Evolutionary conservation across 2,888 invertebrate species (phyloP).

Genomic region (Limnephilus rhombicus): DNA sequence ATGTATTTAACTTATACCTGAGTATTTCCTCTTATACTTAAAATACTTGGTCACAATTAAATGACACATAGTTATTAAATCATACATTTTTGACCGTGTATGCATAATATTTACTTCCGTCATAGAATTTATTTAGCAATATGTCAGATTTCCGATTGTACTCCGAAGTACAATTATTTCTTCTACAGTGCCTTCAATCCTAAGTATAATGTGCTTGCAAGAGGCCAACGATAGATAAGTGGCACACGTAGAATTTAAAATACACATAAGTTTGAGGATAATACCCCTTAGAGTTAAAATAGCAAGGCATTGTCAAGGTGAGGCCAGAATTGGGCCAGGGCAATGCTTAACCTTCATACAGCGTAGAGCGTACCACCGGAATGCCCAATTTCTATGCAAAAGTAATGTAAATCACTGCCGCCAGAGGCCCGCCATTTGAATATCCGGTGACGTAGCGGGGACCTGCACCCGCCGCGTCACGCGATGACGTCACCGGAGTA

Average conservation of each 20-base stretch:
- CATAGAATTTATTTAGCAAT: background rate
- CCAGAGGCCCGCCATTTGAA: slow-evolving; percentile 38
- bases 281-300: background rate
- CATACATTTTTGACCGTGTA: too few species aligned
- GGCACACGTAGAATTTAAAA: background rate
- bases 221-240: background rate
- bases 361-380: background rate
- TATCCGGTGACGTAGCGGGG: slow-evolving; percentile 25
- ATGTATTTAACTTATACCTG: too few species aligned
- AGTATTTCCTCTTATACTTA: too few species aligned
- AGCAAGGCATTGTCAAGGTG: background rate
- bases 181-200: background rate
- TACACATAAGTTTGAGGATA: background rate
- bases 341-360: background rate
- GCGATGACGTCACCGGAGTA: slow-evolving; percentile 37
- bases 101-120: too few species aligned
- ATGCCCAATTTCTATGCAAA: slow-evolving; percentile 42
- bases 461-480: slow-evolving; percentile 20
- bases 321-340: slow-evolving; percentile 8
- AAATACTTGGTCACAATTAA: too few species aligned
- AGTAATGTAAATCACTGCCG: slow-evolving; percentile 23
- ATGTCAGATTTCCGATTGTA: background rate
- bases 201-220: background rate
- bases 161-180: background rate
- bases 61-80: too few species aligned